Conservation (phyloP, 2,113 vertebrate species). For the Pelecanus crispus region DNA sequence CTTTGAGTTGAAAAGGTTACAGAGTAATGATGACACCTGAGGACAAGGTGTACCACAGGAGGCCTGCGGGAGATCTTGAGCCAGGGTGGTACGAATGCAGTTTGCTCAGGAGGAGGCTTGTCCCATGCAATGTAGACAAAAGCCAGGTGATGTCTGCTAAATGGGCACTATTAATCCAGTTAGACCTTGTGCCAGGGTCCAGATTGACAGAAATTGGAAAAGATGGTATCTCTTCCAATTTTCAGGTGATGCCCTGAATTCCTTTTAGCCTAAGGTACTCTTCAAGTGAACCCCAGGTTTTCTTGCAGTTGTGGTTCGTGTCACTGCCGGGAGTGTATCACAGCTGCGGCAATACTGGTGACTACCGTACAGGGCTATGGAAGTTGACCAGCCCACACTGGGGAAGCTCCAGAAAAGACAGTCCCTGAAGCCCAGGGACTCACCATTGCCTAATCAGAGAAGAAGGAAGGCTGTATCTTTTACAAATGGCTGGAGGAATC, state of each 20-base stretch:
- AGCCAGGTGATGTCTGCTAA: background rate
- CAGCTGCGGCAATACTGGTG: background rate
- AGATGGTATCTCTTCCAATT: background rate
- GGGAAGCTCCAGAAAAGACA: background rate
- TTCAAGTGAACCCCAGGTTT: background rate
- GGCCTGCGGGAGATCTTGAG: background rate
- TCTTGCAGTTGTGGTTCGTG: background rate
- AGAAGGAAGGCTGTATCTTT: background rate
- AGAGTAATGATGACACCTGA: background rate
- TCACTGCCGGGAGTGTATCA: background rate
- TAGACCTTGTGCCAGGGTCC: background rate
- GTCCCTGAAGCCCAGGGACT: background rate
- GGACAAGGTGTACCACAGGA: background rate
- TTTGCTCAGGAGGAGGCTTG: background rate
- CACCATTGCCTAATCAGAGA: background rate
- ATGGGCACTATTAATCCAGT: background rate
- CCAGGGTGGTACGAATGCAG: background rate
- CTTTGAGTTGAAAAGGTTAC: background rate
- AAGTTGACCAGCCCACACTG: fast-evolving
- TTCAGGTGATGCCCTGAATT: background rate
- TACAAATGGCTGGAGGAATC: background rate
- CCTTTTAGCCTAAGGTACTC: background rate
- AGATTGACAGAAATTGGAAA: background rate
- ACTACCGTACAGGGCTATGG: fast-evolving
- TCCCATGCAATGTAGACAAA: background rate